These are phyloP conservation scores for Crenuchus spilurus DNA, from an alignment of 2,797 vertebrate species.

Conservation along the genomic window DNA sequence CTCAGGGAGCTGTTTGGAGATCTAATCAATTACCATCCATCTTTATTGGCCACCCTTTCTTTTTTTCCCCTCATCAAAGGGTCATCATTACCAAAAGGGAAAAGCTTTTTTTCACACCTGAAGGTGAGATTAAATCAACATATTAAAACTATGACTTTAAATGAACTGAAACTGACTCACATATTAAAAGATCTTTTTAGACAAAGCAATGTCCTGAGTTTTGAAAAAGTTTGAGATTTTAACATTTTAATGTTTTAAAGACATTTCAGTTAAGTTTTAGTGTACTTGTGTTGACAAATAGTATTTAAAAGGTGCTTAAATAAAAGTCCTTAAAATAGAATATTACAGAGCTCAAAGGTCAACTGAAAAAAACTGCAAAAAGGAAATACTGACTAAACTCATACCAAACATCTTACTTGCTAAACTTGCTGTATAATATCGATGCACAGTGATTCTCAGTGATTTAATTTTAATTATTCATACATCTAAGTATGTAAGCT, in stretches of 20 bases:
- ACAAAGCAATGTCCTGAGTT: too few species aligned
- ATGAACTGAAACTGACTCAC: background rate
- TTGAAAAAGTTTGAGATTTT: too few species aligned
- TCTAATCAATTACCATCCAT: conserved; percentile 78
- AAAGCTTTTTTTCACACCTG: conserved; percentile 3
- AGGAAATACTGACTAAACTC: too few species aligned
- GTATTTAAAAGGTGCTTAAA: too few species aligned
- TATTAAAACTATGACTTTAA: background rate
- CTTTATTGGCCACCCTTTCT: conserved; percentile 56
- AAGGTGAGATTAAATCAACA: conserved; percentile 3
- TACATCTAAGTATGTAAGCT: conserved; percentile 56
- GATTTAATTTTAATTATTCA: conserved; percentile 57
- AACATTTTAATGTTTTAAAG: too few species aligned
- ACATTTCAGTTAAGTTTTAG: too few species aligned
- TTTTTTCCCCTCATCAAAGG: conserved; percentile 59
- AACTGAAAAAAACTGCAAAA: too few species aligned
- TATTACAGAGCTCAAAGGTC: background rate
- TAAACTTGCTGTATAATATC: conserved; percentile 41
- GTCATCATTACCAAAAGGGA: conserved; percentile 58
- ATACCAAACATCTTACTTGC: conserved; percentile 19
- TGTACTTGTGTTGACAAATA: too few species aligned
- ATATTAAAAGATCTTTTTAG: too few species aligned
- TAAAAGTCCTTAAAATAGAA: too few species aligned
- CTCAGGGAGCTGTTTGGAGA: conserved; percentile 71
- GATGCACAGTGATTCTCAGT: background rate